phyloP scores from a whole-genome alignment of 64 coral and sea anemone genomes.

The Acropora tenuis region DNA sequence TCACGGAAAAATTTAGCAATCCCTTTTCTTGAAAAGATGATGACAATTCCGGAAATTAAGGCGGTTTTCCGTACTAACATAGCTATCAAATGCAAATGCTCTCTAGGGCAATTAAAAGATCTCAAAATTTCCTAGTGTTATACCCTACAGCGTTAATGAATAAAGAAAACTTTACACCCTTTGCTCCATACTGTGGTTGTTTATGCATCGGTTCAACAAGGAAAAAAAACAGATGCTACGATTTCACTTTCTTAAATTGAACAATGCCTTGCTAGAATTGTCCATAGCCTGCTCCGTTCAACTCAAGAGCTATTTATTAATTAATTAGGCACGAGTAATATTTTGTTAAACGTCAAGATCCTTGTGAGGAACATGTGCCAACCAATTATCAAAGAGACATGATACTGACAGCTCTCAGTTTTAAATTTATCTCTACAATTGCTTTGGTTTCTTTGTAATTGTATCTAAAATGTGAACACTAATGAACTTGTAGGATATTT shows the following conservation, averaged over 20 bases:
- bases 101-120: neutral
- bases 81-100: neutral
- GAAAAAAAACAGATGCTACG: slow-evolving; percentile 37
- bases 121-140: neutral
- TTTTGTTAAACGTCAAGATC: neutral
- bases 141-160: slow-evolving; percentile 8
- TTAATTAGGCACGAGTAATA: neutral
- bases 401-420: neutral
- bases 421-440: neutral
- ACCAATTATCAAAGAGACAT: neutral
- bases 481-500: neutral
- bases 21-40: neutral
- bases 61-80: neutral
- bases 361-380: neutral
- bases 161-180: slow-evolving; percentile 34
- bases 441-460: neutral
- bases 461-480: neutral
- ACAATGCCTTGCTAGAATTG: neutral
- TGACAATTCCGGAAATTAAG: neutral
- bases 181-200: slow-evolving; percentile 29
- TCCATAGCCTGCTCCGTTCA: neutral
- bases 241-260: slow-evolving; percentile 7
- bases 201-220: neutral
- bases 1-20: neutral
- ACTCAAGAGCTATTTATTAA: neutral